Base-by-base conservation (phyloP, 2,797 vertebrate species). In the Oreochromis mossambicus region DNA sequence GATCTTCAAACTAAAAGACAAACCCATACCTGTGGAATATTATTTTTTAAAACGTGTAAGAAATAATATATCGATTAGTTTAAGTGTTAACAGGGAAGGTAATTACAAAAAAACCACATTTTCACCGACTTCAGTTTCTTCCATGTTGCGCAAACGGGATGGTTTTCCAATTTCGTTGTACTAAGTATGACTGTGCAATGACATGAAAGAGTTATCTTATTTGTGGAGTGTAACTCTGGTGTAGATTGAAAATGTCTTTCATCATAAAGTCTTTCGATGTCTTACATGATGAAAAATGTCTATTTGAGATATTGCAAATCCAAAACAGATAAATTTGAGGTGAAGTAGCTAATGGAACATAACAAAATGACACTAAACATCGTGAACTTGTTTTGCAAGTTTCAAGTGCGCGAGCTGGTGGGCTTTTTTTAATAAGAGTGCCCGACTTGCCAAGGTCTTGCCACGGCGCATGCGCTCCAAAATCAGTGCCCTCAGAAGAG, bases 1-100 rank as follows among this genome's bases (percentile, higher is more conserved):
- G 8, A 8, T 5, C 79, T 88, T 92, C 86, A 87, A 55, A 85
- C 63, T 88, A 89, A 92, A 77, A 83, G 1, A 48, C 24, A 77
- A n/a, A 75, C 7, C 9, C 68, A 29, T 17, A 17, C 15, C 2
- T 19, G 17, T 48, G 66, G 14, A 48, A 73, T 19, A 32, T 5
- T 29, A 48, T 73, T 48, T 46, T 15, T 26, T 70, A 46, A 73
- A 19, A 17, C 15, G 19, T 48, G 41, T 68, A 48, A 29, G 24
- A 73, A 46, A 70, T 46, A 70, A 46, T 48, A 7, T 3, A 48
- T 48, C 3, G 29, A 2, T 73, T 73, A 29, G 15, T 73, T 73
- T 19, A 5, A 73, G 15, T 48, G 41, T 75, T 73, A 48, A 19
- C 9, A 48, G 15, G 43, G 10, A 1, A 50, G 2, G 46, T 48